These are phyloP conservation scores for Avahi laniger DNA, from an alignment of 2,797 vertebrate species.

Conservation along the genomic window DNA sequence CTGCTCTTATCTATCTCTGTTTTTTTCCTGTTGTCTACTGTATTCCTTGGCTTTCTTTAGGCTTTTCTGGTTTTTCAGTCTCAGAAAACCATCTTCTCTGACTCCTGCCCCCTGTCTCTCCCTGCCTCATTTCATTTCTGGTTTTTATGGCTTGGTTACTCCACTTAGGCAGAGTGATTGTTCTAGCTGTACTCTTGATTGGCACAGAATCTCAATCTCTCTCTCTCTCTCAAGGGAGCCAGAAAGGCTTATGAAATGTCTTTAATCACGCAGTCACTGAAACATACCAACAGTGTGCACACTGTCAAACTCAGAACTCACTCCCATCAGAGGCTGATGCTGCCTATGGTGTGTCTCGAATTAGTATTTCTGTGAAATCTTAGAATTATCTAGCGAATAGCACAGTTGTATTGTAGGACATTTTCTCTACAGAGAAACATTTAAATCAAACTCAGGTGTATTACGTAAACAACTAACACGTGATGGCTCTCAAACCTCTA, in stretches of 20 bases:
- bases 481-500: neutral
- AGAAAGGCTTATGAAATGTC: neutral
- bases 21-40: neutral
- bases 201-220: neutral
- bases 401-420: neutral
- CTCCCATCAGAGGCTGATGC: neutral
- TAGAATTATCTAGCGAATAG: neutral
- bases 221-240: no score
- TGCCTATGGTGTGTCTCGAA: neutral
- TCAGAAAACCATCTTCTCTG: neutral
- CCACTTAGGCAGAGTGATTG: neutral
- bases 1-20: neutral
- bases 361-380: neutral
- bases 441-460: neutral
- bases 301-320: neutral
- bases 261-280: neutral
- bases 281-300: neutral
- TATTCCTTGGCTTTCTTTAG: neutral
- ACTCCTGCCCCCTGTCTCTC: neutral
- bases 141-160: neutral
- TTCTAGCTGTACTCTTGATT: neutral
- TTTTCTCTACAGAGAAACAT: neutral
- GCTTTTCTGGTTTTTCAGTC: neutral
- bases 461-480: neutral
- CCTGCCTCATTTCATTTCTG: neutral